Conservation (phyloP, 2,888 invertebrate genomes). For the Cheilosia vernalis region DNA sequence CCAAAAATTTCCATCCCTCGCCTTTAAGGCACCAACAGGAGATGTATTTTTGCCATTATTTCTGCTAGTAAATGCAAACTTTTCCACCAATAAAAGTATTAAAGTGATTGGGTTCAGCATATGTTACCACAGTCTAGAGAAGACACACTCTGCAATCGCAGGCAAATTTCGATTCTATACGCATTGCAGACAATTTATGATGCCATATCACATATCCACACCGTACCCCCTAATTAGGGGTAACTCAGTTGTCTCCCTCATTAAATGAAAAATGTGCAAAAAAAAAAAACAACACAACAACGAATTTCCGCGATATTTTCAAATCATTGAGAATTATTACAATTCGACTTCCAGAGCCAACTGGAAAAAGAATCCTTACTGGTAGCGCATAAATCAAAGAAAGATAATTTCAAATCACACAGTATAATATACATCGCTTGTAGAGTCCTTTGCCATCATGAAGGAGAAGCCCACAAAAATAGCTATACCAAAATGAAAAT, state of each 20-base stretch:
- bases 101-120: too few species aligned
- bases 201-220: slow-evolving; percentile 5
- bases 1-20: too few species aligned
- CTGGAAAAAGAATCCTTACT: slow-evolving; percentile 48
- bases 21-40: too few species aligned
- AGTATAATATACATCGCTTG: slow-evolving; percentile 25
- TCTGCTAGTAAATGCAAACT: too few species aligned
- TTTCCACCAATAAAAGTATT: too few species aligned
- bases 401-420: slow-evolving; percentile 73
- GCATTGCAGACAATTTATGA: slow-evolving; percentile 1
- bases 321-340: slow-evolving; percentile 70
- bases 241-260: slow-evolving; percentile 16
- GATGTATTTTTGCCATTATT: too few species aligned
- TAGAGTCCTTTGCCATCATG: slow-evolving; percentile 36
- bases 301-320: slow-evolving; percentile 27
- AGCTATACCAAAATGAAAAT: slow-evolving; percentile 49
- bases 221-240: slow-evolving; percentile 38
- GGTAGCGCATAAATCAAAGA: slow-evolving; percentile 67
- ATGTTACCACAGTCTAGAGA: too few species aligned
- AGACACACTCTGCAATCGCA: too few species aligned
- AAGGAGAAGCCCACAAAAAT: slow-evolving; percentile 27
- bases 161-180: neutral
- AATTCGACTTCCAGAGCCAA: slow-evolving; percentile 44
- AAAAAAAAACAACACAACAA: neutral
- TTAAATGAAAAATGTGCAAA: neutral